Evolutionary conservation across 2,888 invertebrate genomes (phyloP).

Genomic region (Elmis aenea): DNA sequence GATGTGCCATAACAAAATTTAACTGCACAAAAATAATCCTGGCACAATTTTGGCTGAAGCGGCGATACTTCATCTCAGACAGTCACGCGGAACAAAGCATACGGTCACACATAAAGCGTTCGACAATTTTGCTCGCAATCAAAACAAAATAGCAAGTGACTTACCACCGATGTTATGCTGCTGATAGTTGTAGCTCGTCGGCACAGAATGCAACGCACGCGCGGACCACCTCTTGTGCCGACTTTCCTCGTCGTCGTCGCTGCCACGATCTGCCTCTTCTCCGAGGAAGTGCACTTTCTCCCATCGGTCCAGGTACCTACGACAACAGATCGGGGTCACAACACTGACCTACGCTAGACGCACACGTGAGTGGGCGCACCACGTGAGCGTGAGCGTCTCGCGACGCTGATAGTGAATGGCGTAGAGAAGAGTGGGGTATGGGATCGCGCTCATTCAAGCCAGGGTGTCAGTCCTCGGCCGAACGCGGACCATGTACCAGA

Average conservation of each 20-base stretch:
- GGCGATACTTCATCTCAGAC: too few species aligned
- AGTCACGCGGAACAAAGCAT: too few species aligned
- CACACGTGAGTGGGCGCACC: conserved; percentile 34
- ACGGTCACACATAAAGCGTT: too few species aligned
- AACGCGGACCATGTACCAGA: conserved; percentile 11
- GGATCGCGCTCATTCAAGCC: conserved; percentile 14
- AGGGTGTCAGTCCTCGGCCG: conserved; percentile 21
- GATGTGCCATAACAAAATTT: too few species aligned
- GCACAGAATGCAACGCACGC: conserved; percentile 61
- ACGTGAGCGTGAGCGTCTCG: conserved; percentile 31
- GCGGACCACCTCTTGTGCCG: conserved; percentile 66
- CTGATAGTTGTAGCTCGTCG: conserved; percentile 70
- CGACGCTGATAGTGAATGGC: conserved; percentile 32
- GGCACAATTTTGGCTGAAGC: too few species aligned
- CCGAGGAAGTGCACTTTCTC: conserved; percentile 87
- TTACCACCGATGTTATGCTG: conserved; percentile 71
- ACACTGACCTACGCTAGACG: conserved; percentile 29
- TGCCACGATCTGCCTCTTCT: conserved; percentile 76
- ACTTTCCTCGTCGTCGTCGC: conserved; percentile 72
- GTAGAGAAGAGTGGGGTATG: conserved; percentile 21
- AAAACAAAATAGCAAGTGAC: not conserved
- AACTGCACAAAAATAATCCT: too few species aligned
- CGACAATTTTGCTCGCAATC: not conserved
- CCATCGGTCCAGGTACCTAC: conserved; percentile 73
- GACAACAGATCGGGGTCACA: conserved; percentile 28